Evolutionary conservation across 2,888 invertebrate species (phyloP), one percentile per base, ranked within the genome.

Genomic region (Macroteleia sp.): DNA sequence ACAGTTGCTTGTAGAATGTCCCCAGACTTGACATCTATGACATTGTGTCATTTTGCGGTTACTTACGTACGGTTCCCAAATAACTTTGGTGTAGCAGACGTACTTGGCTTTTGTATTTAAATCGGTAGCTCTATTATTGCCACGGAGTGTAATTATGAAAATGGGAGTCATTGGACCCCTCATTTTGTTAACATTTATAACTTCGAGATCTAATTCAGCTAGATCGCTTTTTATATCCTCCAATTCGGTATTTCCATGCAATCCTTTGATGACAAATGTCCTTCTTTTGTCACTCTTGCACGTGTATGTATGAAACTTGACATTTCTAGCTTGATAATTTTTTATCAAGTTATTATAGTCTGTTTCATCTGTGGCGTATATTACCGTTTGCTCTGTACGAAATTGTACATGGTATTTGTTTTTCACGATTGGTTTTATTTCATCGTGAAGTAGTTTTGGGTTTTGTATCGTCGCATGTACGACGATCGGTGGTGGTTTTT

Each of bases 11-110:
- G 84, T 82, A 2, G 85, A 83, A 61, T 87, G 87, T 2, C n/a
- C 85, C 85, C 83, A 86, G 12, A 64, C 50, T 69, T 88, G 86
- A 39, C 86, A 88, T 10, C 10, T 42, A n/a, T 42, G 19, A 19
- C 41, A 42, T 19, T 42, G 41, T 5, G 80, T 80, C 0, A 84
- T 59, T 62, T 67, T 70, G 48, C 73, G 81, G 19, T 84, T 82
- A 12, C 20, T 42, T 3, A 20, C 10, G 10, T 42, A 42, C 4
- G 2, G 61, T 61, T 81, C 81, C 86, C 85, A 86, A 0, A 4
- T 41, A 0, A 86, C 46, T 64, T 42, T 76, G 0, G 74, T 79
- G 25, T 69, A 50, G 22, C 64, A 62, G 10, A 79, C 20, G 10
- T 32, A 61, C 36, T 30, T 20, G 2, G 20, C 34, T 30, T 59